Evolutionary conservation across 1,140 invertebrate species (phyloP).

Genomic region (Bathynomus jamesi): DNA sequence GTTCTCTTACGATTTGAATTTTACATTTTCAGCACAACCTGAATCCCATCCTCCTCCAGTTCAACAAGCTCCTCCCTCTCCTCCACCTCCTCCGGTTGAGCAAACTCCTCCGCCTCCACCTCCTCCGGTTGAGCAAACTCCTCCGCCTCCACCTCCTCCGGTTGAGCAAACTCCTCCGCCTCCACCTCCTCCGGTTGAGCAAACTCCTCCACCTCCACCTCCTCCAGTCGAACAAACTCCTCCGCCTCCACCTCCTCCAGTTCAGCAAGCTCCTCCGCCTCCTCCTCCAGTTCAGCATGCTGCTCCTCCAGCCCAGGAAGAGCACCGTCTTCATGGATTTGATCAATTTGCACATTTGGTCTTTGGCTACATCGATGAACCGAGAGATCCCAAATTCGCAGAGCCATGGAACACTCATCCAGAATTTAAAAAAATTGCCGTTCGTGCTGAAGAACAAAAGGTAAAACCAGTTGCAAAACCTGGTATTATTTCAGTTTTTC

Average conservation of each 20-base stretch:
- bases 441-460: not conserved
- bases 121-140: not conserved
- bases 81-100: not conserved
- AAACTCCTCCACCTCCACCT: not conserved
- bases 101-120: not conserved
- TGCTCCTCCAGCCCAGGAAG: not conserved
- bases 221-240: not conserved
- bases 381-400: constrained; percentile 19
- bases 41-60: too few relatives aligned
- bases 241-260: not conserved
- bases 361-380: constrained; percentile 8
- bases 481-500: not conserved
- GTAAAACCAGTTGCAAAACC: not conserved
- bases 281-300: not conserved
- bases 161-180: not conserved
- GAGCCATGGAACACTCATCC: constrained; percentile 25
- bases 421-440: constrained; percentile 7
- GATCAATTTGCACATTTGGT: constrained; percentile 10
- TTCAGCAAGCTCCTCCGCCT: not conserved
- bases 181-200: not conserved
- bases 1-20: too few relatives aligned
- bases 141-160: not conserved
- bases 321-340: not conserved
- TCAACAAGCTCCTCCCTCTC: not conserved
- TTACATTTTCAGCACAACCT: too few relatives aligned